phyloP scores from a whole-genome alignment of 2,113 vertebrate species.

The Aptenodytes patagonicus region DNA sequence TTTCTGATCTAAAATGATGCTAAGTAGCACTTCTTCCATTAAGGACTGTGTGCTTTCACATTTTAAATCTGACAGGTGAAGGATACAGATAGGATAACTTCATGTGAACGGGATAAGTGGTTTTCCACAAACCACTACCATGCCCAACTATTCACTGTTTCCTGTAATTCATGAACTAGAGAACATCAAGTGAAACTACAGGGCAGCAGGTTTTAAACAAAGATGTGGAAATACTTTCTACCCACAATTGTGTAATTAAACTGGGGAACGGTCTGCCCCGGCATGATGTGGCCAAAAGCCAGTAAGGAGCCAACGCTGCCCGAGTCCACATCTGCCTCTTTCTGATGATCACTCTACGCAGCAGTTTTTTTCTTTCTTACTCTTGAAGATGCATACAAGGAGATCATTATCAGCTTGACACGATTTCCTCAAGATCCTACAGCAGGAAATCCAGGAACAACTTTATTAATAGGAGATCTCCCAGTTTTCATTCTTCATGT shows the following conservation, averaged over 20 bases:
- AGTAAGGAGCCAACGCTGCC: neutral
- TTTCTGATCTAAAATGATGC: neutral
- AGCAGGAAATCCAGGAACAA: neutral
- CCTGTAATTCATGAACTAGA: neutral
- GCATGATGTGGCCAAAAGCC: neutral
- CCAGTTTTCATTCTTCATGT: neutral
- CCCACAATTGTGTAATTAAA: neutral
- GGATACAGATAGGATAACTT: neutral
- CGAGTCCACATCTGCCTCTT: fast-evolving
- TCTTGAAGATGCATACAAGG: neutral
- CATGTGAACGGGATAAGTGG: neutral
- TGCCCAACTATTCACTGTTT: neutral
- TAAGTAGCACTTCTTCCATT: neutral
- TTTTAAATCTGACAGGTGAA: neutral
- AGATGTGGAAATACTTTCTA: neutral
- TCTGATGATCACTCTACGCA: neutral
- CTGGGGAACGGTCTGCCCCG: neutral
- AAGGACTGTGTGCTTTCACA: neutral
- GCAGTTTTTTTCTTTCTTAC: neutral
- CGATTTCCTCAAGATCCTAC: neutral
- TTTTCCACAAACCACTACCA: neutral
- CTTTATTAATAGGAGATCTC: neutral
- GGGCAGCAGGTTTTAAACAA: neutral
- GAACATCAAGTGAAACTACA: neutral
- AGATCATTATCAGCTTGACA: neutral